Conservation (phyloP, 2,113 vertebrate species). For the Limanda limanda region DNA sequence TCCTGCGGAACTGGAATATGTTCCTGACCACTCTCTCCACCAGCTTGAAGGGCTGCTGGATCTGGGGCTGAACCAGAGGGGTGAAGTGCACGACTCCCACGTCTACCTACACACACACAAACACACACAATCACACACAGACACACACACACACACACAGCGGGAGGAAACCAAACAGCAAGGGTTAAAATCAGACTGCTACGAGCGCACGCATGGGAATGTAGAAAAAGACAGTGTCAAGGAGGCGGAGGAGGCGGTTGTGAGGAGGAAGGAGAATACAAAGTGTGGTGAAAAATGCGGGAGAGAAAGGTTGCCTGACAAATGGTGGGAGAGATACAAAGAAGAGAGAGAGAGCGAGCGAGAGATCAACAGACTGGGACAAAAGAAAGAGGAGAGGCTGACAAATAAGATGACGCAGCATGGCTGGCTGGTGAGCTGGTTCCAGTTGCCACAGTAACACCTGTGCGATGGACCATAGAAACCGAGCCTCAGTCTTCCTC, state of each 20-base stretch:
- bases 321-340: conserved; percentile 35
- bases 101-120: conserved; percentile 86
- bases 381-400: conserved; percentile 45
- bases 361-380: conserved; percentile 41
- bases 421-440: conserved; percentile 70
- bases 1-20: conserved; percentile 93
- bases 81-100: conserved; percentile 94
- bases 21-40: conserved; percentile 93
- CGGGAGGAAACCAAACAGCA: conserved; percentile 9
- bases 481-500: conserved; percentile 54
- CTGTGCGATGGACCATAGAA: conserved; percentile 78
- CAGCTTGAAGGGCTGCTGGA: conserved; percentile 92
- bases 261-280: conserved; percentile 22
- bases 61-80: conserved; percentile 88
- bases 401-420: conserved; percentile 78
- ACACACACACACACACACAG: conserved; percentile 39
- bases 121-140: conserved; percentile 41
- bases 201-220: conserved; percentile 1
- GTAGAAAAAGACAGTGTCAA: not conserved
- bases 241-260: conserved; percentile 10
- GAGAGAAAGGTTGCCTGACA: conserved; percentile 40
- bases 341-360: conserved; percentile 44
- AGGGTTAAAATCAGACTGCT: conserved; percentile 25
- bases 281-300: conserved; percentile 22
- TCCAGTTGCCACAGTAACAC: conserved; percentile 87